Conservation (phyloP, 1,140 invertebrate genomes). For the Rhopalosiphum maidis region DNA sequence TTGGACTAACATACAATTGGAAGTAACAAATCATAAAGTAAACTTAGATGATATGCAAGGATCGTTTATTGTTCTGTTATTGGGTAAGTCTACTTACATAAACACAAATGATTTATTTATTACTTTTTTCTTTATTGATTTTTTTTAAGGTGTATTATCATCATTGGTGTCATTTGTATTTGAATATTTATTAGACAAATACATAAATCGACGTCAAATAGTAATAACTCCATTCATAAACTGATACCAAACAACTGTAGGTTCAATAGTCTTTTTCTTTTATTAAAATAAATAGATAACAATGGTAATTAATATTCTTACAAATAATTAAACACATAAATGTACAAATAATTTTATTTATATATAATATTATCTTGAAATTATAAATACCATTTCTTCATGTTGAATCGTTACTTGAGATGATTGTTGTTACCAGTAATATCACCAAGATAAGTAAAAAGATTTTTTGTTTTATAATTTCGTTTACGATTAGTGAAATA, state of each 20-base stretch:
- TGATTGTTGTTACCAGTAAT: constrained; percentile 24
- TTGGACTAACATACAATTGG: constrained; percentile 68
- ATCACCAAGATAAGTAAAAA: constrained; percentile 43
- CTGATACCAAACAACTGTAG: neutral
- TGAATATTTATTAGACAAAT: constrained; percentile 37
- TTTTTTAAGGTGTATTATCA: constrained; percentile 43
- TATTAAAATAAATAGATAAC: constrained; percentile 31
- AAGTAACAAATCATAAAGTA: constrained; percentile 82
- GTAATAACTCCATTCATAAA: constrained; percentile 47
- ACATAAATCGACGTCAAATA: constrained; percentile 11
- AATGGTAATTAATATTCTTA: neutral
- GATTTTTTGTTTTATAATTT: constrained; percentile 37
- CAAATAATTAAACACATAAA: constrained; percentile 26
- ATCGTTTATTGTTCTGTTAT: constrained; percentile 80
- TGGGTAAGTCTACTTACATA: constrained; percentile 67
- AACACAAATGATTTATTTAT: neutral
- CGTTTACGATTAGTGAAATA: constrained; percentile 33
- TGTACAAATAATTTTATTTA: constrained; percentile 1
- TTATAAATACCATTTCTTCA: neutral
- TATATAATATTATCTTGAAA: neutral
- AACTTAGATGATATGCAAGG: constrained; percentile 89
- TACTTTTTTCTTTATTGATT: neutral
- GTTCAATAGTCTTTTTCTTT: constrained; percentile 21
- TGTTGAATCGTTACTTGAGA: neutral
- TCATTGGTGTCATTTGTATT: constrained; percentile 30